Percentiles rank a stretch among this genome's conserved stretches.
Conservation (phyloP, 2,113 vertebrate genomes). For the Malurus melanocephalus region DNA sequence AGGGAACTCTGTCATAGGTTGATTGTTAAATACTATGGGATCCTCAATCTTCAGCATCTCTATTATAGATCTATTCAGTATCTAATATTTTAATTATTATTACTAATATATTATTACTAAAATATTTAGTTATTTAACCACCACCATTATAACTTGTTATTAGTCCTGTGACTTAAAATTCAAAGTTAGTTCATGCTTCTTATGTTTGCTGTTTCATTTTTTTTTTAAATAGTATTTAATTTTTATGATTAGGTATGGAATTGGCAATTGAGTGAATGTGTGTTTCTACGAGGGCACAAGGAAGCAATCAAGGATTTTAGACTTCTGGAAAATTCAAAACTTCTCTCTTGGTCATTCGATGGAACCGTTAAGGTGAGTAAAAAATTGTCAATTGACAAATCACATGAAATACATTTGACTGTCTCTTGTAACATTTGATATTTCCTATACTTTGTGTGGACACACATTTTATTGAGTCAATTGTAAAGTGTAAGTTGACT, state of each 20-base stretch:
- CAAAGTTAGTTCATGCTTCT: not conserved
- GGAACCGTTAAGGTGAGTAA: slow-evolving; percentile 87
- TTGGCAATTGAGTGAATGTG: slow-evolving; percentile 77
- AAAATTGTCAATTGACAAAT: not conserved
- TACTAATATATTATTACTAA: too few species aligned
- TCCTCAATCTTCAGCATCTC: not conserved
- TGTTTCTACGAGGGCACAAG: slow-evolving; percentile 81
- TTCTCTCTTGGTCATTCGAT: slow-evolving; percentile 94
- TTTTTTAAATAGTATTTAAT: not conserved
- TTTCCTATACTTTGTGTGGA: not conserved
- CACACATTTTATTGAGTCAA: not conserved
- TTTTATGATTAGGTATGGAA: slow-evolving; percentile 83
- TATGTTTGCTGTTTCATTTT: not conserved
- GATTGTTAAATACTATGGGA: not conserved
- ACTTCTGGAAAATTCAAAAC: slow-evolving; percentile 72
- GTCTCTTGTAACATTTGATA: not conserved
- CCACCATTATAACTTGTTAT: not conserved
- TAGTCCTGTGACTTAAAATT: not conserved
- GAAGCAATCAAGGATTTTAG: slow-evolving; percentile 88
- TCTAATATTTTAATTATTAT: not conserved
- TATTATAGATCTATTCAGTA: not conserved
- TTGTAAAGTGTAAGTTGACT: not conserved
- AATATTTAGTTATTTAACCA: too few species aligned
- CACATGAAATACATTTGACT: not conserved
- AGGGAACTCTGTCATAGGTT: not conserved